Percentiles rank a stretch among this genome's conserved stretches.
These are phyloP conservation scores for Pyrgilauda ruficollis DNA, from an alignment of 2,113 vertebrate species.

Conservation along the genomic window DNA sequence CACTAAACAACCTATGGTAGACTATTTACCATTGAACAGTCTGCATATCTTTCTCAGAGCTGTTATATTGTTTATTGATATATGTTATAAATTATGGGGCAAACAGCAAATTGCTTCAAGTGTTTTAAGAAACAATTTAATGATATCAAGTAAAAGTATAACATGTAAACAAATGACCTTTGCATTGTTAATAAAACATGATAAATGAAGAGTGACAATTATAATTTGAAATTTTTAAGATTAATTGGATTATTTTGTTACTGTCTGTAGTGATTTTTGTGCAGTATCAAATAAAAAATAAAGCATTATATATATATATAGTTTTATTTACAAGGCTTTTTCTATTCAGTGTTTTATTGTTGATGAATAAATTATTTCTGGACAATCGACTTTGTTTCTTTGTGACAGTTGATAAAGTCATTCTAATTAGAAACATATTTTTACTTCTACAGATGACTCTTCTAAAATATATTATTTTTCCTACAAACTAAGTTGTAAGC, in stretches of 20 bases:
- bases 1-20: conserved; percentile 46
- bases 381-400: conserved; percentile 69
- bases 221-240: conserved; percentile 76
- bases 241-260: conserved; percentile 84
- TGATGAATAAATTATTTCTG: conserved; percentile 82
- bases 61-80: conserved; percentile 76
- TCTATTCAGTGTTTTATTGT: conserved; percentile 78
- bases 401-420: conserved; percentile 50
- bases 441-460: not conserved
- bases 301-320: conserved; percentile 81
- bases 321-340: conserved; percentile 82
- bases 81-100: conserved; percentile 70
- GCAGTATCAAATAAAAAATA: conserved; percentile 74
- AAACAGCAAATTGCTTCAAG: conserved; percentile 65
- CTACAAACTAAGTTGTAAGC: not conserved
- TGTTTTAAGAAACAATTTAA: conserved; percentile 72
- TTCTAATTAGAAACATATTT: not conserved
- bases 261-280: conserved; percentile 82
- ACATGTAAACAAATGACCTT: conserved; percentile 53
- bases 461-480: not conserved
- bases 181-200: conserved; percentile 62
- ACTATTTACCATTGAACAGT: conserved; percentile 51
- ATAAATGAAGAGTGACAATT: conserved; percentile 62
- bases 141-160: conserved; percentile 59
- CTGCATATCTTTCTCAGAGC: conserved; percentile 69